Evolutionary conservation across 1,140 invertebrate genomes (phyloP).

Genomic region (Drosophila melanica): DNA sequence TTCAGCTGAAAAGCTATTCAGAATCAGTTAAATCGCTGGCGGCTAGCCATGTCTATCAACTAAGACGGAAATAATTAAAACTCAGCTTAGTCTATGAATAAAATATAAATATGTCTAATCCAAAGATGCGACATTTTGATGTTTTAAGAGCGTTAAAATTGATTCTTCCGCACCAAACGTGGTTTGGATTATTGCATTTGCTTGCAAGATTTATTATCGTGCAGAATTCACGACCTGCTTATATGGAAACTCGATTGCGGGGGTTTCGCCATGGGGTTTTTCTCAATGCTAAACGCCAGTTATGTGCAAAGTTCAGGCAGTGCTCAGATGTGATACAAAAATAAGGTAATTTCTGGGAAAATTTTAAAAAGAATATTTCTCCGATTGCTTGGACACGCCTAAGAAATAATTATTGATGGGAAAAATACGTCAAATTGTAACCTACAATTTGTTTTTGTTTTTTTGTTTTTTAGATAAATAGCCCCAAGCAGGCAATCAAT

Average conservation of each 20-base stretch:
- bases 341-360: background rate
- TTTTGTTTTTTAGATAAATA: constrained; percentile 4
- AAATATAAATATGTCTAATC: constrained; percentile 1
- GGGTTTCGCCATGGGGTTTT: constrained; percentile 46
- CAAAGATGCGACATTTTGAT: background rate
- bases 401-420: constrained; percentile 26
- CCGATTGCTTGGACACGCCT: constrained; percentile 5
- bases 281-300: background rate
- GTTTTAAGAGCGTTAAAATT: constrained; percentile 3
- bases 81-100: constrained; percentile 22
- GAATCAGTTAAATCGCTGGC: background rate
- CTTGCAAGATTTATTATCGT: constrained; percentile 38
- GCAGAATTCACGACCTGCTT: constrained; percentile 43
- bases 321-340: background rate
- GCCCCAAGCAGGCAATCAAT: constrained; percentile 47
- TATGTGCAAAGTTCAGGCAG: background rate
- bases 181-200: constrained; percentile 28
- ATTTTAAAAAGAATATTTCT: background rate
- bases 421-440: constrained; percentile 43
- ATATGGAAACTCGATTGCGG: constrained; percentile 48
- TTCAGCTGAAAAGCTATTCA: constrained; percentile 1
- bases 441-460: constrained; percentile 22
- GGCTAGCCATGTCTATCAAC: constrained; percentile 28
- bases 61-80: constrained; percentile 1
- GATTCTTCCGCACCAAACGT: constrained; percentile 10